Conservation (phyloP, 1,140 invertebrate genomes). For the Argopecten irradians region DNA sequence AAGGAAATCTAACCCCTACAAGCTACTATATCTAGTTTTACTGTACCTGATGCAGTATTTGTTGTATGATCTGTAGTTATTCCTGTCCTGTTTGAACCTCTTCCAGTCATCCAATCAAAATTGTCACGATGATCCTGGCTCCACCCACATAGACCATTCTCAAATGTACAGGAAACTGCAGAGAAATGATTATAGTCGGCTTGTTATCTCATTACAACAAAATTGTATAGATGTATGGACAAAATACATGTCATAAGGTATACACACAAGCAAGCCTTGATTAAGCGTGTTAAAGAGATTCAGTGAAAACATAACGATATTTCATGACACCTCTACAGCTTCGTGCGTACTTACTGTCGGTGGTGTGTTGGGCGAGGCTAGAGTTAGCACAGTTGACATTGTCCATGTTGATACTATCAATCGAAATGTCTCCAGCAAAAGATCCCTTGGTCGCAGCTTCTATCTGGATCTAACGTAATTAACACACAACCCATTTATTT, state of each 20-base stretch:
- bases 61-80: conserved; percentile 64
- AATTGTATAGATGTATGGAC: conserved; percentile 16
- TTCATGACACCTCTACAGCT: not conserved
- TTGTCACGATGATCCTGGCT: conserved; percentile 68
- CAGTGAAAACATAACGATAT: too few relatives aligned
- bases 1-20: too few relatives aligned
- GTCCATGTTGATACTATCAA: conserved; percentile 75
- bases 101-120: conserved; percentile 70
- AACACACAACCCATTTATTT: not conserved
- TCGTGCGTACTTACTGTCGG: conserved; percentile 10
- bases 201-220: not conserved
- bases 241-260: not conserved
- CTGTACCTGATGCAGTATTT: conserved; percentile 51
- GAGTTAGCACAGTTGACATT: conserved; percentile 63
- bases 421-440: conserved; percentile 73
- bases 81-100: conserved; percentile 58
- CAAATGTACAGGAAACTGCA: conserved; percentile 70
- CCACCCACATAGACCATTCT: conserved; percentile 70
- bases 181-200: conserved; percentile 24
- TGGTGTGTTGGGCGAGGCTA: not conserved
- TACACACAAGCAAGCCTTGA: not conserved
- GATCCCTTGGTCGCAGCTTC: conserved; percentile 56
- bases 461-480: conserved; percentile 54
- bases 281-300: too few relatives aligned
- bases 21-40: too few relatives aligned